Conservation (phyloP, 1,140 invertebrate genomes). For the Lepidurus packardi region DNA sequence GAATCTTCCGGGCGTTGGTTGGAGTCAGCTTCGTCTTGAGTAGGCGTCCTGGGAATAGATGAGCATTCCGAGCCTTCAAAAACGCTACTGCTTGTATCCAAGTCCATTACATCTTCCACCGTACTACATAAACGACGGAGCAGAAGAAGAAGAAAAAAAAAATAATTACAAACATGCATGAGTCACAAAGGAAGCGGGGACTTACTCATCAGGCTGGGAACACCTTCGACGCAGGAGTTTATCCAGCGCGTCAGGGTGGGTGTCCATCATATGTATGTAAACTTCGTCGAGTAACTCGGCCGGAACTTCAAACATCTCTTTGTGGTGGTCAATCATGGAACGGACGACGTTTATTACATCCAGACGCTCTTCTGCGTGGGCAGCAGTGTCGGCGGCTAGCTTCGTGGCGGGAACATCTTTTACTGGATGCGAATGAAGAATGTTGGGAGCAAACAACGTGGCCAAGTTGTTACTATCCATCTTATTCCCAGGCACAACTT, state of each 20-base stretch:
- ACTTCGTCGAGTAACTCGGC: constrained; percentile 75
- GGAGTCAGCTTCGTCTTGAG: constrained; percentile 34
- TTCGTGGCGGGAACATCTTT: constrained; percentile 52
- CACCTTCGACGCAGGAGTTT: constrained; percentile 53
- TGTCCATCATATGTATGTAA: constrained; percentile 75
- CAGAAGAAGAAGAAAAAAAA: constrained; percentile 26
- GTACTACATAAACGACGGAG: constrained; percentile 28
- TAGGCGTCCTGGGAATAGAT: constrained; percentile 35
- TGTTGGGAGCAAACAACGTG: constrained; percentile 88
- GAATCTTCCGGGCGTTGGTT: constrained; percentile 46
- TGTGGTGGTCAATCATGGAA: constrained; percentile 70
- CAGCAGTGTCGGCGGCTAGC: constrained; percentile 48
- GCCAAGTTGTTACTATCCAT: constrained; percentile 89
- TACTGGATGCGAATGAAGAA: constrained; percentile 74
- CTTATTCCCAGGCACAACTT: constrained; percentile 73
- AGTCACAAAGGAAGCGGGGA: constrained; percentile 35
- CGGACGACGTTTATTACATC: constrained; percentile 85
- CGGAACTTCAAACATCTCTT: constrained; percentile 61
- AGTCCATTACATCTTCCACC: constrained; percentile 37
- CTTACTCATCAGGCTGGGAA: constrained; percentile 52
- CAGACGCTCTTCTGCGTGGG: constrained; percentile 69
- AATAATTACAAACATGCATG: constrained; percentile 23
- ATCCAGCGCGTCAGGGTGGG: constrained; percentile 70
- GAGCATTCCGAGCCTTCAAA: constrained; percentile 44
- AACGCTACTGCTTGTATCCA: constrained; percentile 43